phyloP scores from a whole-genome alignment of 2,113 vertebrate genomes.

The Neogobius melanostomus region DNA sequence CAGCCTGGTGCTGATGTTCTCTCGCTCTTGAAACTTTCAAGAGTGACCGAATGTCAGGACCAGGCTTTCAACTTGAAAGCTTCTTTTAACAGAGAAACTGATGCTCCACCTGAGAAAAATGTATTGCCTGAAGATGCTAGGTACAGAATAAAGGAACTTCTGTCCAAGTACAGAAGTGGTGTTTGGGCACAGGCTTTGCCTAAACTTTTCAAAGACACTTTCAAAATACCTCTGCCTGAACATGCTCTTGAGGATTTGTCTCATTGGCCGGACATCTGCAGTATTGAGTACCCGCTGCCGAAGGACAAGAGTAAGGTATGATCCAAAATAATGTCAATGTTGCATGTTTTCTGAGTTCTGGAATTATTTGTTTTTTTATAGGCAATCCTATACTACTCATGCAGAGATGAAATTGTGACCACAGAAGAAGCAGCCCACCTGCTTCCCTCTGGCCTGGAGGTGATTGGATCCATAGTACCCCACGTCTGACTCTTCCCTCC shows the following conservation, averaged over 20 bases:
- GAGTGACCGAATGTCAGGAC: too few species aligned
- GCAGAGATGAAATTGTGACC: conserved; percentile 27
- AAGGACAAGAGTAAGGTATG: conserved; percentile 77
- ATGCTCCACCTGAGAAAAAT: conserved; percentile 1
- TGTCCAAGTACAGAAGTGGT: conserved; percentile 83
- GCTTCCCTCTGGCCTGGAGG: conserved; percentile 46
- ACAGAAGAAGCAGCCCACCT: conserved; percentile 11
- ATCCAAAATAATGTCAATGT: background rate
- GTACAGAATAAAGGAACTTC: conserved; percentile 79
- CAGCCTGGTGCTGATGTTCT: conserved; percentile 11
- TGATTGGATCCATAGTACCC: conserved; percentile 65
- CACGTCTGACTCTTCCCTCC: conserved; percentile 75
- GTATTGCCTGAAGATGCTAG: conserved; percentile 70
- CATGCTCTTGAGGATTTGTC: conserved; percentile 80
- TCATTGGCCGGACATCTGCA: conserved; percentile 81
- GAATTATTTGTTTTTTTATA: conserved; percentile 17
- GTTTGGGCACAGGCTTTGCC: conserved; percentile 90
- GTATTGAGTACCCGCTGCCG: conserved; percentile 81
- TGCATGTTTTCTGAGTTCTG: background rate
- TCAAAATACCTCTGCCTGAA: conserved; percentile 82
- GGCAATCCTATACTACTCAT: conserved; percentile 86
- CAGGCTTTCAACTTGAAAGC: conserved; percentile 4
- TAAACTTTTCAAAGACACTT: conserved; percentile 84
- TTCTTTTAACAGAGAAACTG: conserved; percentile 9
- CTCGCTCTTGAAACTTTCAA: background rate